A percentile compares a stretch with the other conserved stretches of the same genome.
These are phyloP conservation scores for Musca domestica DNA, from an alignment of 1,140 invertebrate genomes.

Conservation along the genomic window DNA sequence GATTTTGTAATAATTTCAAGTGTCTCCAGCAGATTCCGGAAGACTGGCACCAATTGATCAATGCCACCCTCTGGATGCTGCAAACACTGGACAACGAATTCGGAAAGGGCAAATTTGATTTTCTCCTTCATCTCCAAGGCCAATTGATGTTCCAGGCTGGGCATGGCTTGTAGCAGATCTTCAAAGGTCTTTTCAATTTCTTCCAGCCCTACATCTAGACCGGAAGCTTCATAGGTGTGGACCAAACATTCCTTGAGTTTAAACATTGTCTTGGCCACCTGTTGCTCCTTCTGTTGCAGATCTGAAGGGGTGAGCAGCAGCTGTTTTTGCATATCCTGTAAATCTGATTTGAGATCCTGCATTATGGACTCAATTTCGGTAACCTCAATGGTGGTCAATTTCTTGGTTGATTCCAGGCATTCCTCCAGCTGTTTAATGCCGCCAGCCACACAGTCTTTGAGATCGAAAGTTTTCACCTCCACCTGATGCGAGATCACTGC, in stretches of 20 bases:
- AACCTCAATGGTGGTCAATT: constrained; percentile 32
- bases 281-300: constrained; percentile 36
- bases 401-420: constrained; percentile 36
- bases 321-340: constrained; percentile 39
- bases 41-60: constrained; percentile 23
- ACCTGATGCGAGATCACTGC: constrained; percentile 14
- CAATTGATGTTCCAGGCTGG: constrained; percentile 41
- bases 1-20: constrained; percentile 31
- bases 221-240: constrained; percentile 44
- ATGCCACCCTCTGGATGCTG: constrained; percentile 11
- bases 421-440: constrained; percentile 46
- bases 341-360: constrained; percentile 39
- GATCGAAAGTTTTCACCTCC: constrained; percentile 33
- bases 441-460: constrained; percentile 42
- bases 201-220: constrained; percentile 42
- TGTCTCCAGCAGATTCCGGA: constrained; percentile 32
- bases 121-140: constrained; percentile 45
- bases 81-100: constrained; percentile 29
- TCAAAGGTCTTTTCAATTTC: constrained; percentile 49
- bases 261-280: constrained; percentile 47
- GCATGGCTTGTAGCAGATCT: constrained; percentile 43
- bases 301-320: constrained; percentile 32
- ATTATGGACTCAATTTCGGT: constrained; percentile 38
- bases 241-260: constrained; percentile 48
- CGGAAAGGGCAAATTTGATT: not conserved